Conservation (phyloP, 2,888 invertebrate species). For the Metopia argyrocephala region DNA sequence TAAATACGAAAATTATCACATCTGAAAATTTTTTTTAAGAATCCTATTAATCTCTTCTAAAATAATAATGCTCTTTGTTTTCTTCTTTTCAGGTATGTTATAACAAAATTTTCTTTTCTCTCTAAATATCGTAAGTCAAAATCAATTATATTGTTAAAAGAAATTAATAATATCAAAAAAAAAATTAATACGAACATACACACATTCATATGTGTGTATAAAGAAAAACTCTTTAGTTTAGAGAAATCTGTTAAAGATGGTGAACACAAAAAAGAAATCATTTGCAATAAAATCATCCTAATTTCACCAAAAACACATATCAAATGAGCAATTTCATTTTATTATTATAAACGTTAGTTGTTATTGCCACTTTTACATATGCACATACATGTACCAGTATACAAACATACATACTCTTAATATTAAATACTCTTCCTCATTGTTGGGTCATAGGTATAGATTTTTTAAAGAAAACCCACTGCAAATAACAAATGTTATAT, state of each 20-base stretch:
- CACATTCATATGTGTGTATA: too few species aligned
- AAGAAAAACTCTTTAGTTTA: constrained; percentile 46
- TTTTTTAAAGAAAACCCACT: constrained; percentile 37
- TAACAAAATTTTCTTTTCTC: background rate
- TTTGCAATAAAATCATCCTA: constrained; percentile 48
- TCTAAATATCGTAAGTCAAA: background rate
- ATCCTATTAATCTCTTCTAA: too few species aligned
- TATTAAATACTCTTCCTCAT: constrained; percentile 45
- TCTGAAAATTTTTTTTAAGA: too few species aligned
- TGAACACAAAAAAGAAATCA: background rate
- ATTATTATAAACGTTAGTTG: constrained; percentile 9
- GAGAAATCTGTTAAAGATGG: constrained; percentile 52
- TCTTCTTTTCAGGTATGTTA: constrained; percentile 41
- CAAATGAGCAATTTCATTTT: constrained; percentile 58
- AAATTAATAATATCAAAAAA: constrained; percentile 14
- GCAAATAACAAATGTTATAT: background rate
- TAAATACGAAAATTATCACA: too few species aligned
- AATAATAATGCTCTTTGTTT: background rate
- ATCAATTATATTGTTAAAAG: background rate
- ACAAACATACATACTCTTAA: background rate
- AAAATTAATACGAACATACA: too few species aligned
- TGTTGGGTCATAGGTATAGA: constrained; percentile 60
- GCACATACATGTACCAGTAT: background rate
- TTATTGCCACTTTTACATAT: background rate
- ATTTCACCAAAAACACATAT: constrained; percentile 63